Evolutionary conservation across 2,113 vertebrate genomes (phyloP).

Genomic region (Tupaia chinensis): DNA sequence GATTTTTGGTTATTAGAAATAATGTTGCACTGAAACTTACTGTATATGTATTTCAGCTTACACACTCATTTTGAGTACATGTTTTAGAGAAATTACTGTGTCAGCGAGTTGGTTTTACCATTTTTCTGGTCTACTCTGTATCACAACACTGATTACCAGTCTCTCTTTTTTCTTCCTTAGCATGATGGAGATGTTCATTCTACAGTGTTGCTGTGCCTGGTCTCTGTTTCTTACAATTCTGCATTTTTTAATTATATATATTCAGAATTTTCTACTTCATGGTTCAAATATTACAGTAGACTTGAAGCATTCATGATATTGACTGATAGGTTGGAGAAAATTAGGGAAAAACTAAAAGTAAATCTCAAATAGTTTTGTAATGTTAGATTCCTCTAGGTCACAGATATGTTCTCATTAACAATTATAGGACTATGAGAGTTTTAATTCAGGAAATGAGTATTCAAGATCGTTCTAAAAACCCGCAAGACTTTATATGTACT

Average conservation of each 20-base stretch:
- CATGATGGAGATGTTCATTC: constrained; percentile 85
- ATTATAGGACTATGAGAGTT: neutral
- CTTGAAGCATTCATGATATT: constrained; percentile 73
- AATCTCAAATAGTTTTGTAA: constrained; percentile 1
- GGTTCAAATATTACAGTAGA: neutral
- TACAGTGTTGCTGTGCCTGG: constrained; percentile 88
- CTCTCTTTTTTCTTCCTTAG: constrained; percentile 84
- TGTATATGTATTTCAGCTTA: neutral
- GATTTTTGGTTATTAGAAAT: neutral
- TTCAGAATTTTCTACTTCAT: constrained; percentile 54
- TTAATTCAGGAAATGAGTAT: constrained; percentile 28
- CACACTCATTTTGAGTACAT: neutral
- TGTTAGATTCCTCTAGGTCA: neutral
- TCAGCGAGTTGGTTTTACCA: constrained; percentile 5
- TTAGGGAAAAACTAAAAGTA: neutral
- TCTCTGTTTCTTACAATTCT: neutral
- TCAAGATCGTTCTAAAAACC: constrained; percentile 22
- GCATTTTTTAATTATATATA: neutral
- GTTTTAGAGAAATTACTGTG: neutral
- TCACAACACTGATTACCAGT: constrained; percentile 52
- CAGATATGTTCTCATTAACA: neutral
- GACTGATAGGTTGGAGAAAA: neutral
- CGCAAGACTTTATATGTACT: neutral
- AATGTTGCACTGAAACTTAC: neutral
- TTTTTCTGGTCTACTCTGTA: constrained; percentile 6